These are phyloP conservation scores for Aelia acuminata DNA, from an alignment of 2,888 invertebrate species.

Conservation along the genomic window DNA sequence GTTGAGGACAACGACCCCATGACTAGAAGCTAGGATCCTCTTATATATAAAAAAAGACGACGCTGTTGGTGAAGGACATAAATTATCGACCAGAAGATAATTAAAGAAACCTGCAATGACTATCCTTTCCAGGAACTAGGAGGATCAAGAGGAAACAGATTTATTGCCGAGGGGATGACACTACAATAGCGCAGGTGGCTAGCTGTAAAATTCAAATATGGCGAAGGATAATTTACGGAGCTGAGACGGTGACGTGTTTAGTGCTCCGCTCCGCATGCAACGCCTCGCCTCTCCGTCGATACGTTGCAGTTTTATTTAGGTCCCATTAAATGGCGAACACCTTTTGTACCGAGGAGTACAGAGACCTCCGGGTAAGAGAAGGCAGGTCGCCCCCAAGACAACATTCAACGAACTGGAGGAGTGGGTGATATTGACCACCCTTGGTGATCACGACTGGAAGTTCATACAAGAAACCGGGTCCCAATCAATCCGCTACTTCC, in stretches of 20 bases:
- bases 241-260: constrained; percentile 57
- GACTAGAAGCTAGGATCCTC: not conserved
- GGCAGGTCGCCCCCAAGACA: not conserved
- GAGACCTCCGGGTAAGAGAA: not conserved
- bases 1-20: not conserved
- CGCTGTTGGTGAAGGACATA: constrained; percentile 21
- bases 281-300: constrained; percentile 8
- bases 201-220: constrained; percentile 62
- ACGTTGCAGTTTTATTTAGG: not conserved
- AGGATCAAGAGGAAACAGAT: not conserved
- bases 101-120: constrained; percentile 17
- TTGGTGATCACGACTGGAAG: too few relatives aligned
- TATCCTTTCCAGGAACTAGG: constrained; percentile 7
- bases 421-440: not conserved
- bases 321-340: constrained; percentile 9
- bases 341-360: not conserved
- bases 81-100: not conserved
- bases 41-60: constrained; percentile 12
- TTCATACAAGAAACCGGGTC: too few relatives aligned
- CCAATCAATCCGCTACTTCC: too few relatives aligned
- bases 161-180: not conserved
- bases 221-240: constrained; percentile 59
- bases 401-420: not conserved
- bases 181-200: constrained; percentile 59
- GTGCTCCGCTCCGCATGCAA: constrained; percentile 41